Conservation (phyloP, 2,888 invertebrate species). For the Hypselothyrea guttata region DNA sequence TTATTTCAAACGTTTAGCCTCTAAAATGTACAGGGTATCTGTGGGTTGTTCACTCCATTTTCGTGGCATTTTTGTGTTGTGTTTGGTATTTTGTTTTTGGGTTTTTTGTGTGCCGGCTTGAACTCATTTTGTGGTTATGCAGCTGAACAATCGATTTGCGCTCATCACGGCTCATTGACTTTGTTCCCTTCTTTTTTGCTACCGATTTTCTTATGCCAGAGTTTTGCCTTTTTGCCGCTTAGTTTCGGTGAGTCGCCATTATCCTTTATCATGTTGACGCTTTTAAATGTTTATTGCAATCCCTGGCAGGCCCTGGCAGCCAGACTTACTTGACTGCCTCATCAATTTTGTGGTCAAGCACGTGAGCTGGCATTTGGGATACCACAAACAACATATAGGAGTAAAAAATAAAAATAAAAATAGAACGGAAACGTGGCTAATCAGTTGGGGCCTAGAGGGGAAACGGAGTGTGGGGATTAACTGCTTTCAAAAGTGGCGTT, state of each 20-base stretch:
- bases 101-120: slow-evolving; percentile 22
- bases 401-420: too few species aligned
- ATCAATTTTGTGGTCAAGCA: slow-evolving; percentile 64
- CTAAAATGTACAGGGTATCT: background rate
- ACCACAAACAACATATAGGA: background rate
- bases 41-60: background rate
- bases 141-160: slow-evolving; percentile 68
- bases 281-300: slow-evolving; percentile 63
- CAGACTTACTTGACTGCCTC: slow-evolving; percentile 46
- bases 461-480: too few species aligned
- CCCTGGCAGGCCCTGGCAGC: slow-evolving; percentile 15
- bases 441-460: too few species aligned
- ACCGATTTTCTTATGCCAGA: slow-evolving; percentile 15
- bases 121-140: slow-evolving; percentile 56
- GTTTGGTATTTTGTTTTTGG: background rate
- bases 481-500: too few species aligned
- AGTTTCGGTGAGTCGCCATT: slow-evolving; percentile 19
- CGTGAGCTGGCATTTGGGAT: slow-evolving; percentile 28
- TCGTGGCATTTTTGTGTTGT: background rate
- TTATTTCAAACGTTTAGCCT: too few species aligned
- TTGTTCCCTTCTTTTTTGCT: slow-evolving; percentile 16
- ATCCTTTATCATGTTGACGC: slow-evolving; percentile 61
- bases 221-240: slow-evolving; percentile 1
- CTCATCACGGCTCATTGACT: slow-evolving; percentile 71
- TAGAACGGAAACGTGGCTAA: too few species aligned